These are phyloP conservation scores for Craseonycteris thonglongyai DNA, from an alignment of 2,113 vertebrate species.

Conservation along the genomic window DNA sequence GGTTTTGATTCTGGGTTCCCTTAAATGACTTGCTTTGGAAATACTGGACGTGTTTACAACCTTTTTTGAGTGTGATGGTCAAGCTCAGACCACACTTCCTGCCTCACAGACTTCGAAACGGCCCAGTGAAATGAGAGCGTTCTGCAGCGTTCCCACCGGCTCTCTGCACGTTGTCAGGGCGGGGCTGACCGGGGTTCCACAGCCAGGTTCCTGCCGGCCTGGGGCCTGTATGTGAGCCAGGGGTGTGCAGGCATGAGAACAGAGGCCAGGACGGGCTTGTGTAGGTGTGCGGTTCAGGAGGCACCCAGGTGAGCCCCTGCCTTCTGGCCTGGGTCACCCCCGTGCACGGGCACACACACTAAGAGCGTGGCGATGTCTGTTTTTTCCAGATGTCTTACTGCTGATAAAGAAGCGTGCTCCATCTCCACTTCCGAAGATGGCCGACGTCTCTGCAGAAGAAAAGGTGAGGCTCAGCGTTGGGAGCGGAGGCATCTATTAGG, in stretches of 20 bases:
- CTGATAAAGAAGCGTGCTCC: conserved; percentile 91
- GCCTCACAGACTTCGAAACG: neutral
- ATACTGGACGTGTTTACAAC: too few species aligned
- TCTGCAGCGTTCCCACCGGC: rapidly evolving
- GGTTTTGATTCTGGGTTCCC: neutral
- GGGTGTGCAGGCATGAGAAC: rapidly evolving
- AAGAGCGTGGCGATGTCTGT: too few species aligned
- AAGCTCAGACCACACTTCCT: rapidly evolving
- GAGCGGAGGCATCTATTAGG: rapidly evolving
- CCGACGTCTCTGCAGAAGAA: conserved; percentile 91
- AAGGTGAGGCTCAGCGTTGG: conserved; percentile 80
- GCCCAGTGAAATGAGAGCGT: rapidly evolving
- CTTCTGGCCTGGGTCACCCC: neutral
- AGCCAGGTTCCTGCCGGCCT: rapidly evolving
- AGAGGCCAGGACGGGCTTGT: rapidly evolving
- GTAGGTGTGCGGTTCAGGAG: neutral
- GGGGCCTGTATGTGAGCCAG: neutral
- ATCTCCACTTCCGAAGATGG: conserved; percentile 87
- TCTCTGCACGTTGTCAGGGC: neutral
- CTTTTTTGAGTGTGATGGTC: neutral
- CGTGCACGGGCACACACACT: too few species aligned
- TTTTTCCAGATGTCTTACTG: conserved; percentile 87
- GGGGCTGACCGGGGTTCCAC: neutral
- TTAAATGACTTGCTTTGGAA: neutral
- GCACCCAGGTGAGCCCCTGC: too few species aligned